Percentiles rank a stretch among this genome's conserved stretches.
These are phyloP conservation scores for Calephelis perditalis DNA, from an alignment of 2,888 invertebrate species.

Conservation along the genomic window DNA sequence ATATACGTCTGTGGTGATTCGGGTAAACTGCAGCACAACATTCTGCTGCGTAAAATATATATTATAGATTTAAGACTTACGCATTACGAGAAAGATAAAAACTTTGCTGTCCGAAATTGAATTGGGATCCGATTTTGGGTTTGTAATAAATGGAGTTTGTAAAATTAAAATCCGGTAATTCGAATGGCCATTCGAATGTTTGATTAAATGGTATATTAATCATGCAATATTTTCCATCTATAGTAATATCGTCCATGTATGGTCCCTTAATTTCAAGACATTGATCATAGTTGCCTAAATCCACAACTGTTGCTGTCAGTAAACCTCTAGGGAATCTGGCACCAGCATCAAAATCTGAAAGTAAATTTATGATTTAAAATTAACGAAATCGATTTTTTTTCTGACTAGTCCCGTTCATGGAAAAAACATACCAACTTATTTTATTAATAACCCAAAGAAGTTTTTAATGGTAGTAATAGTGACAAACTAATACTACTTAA, in stretches of 20 bases:
- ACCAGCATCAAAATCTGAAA: slow-evolving; percentile 48
- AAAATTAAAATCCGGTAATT: background rate
- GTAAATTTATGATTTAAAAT: background rate
- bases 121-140: background rate
- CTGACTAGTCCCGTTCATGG: no score
- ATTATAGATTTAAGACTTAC: background rate
- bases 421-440: no score
- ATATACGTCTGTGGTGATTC: no score
- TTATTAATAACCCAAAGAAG: no score
- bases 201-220: slow-evolving; percentile 11
- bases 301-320: slow-evolving; percentile 39
- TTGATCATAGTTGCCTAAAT: slow-evolving; percentile 48
- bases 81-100: background rate
- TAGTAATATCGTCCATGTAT: slow-evolving; percentile 8
- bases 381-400: no score
- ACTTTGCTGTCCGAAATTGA: background rate
- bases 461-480: no score
- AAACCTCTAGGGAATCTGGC: slow-evolving; percentile 45
- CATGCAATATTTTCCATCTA: slow-evolving; percentile 20
- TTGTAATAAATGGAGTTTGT: background rate
- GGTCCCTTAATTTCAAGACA: slow-evolving; percentile 29
- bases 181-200: background rate
- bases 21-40: no score
- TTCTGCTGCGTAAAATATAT: no score
- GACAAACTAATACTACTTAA: no score